Evolutionary conservation across 2,888 invertebrate genomes (phyloP).

Genomic region (Aquatica leii): DNA sequence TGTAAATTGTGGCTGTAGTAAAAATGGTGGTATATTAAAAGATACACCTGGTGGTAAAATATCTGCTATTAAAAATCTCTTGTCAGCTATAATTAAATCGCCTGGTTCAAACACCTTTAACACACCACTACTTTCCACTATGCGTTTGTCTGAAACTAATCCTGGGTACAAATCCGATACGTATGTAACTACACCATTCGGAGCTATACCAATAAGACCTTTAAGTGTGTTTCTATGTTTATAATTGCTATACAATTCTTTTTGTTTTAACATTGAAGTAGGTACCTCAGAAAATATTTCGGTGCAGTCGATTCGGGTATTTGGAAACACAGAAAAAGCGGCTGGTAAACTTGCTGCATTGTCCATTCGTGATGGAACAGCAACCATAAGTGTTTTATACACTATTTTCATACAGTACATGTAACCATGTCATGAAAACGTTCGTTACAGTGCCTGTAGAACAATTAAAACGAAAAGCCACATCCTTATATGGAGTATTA

Average conservation of each 20-base stretch:
- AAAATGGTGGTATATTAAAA: conserved; percentile 45
- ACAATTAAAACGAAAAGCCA: conserved; percentile 2
- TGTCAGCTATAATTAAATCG: conserved; percentile 44
- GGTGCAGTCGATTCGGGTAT: conserved; percentile 31
- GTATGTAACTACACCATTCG: conserved; percentile 8
- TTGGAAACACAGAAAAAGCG: conserved; percentile 16
- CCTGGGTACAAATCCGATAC: conserved; percentile 13
- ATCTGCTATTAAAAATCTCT: conserved; percentile 43
- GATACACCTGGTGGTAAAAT: conserved; percentile 40
- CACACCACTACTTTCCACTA: conserved; percentile 28
- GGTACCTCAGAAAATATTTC: conserved; percentile 3
- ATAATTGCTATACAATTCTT: conserved; percentile 11
- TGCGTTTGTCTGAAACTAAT: conserved; percentile 12
- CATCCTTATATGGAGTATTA: too few species aligned
- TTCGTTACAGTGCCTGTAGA: not conserved
- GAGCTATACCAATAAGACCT: conserved; percentile 28
- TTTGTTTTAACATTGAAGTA: conserved; percentile 3
- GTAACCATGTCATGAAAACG: conserved; percentile 1
- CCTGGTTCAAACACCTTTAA: conserved; percentile 35
- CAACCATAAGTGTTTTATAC: not conserved
- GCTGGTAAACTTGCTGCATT: conserved; percentile 30
- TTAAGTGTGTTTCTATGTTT: conserved; percentile 31
- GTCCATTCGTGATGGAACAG: conserved; percentile 28
- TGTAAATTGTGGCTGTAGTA: too few species aligned
- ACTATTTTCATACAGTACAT: not conserved